Base-by-base conservation (phyloP, 1,140 invertebrate genomes). In the Parapsyche elsis region DNA sequence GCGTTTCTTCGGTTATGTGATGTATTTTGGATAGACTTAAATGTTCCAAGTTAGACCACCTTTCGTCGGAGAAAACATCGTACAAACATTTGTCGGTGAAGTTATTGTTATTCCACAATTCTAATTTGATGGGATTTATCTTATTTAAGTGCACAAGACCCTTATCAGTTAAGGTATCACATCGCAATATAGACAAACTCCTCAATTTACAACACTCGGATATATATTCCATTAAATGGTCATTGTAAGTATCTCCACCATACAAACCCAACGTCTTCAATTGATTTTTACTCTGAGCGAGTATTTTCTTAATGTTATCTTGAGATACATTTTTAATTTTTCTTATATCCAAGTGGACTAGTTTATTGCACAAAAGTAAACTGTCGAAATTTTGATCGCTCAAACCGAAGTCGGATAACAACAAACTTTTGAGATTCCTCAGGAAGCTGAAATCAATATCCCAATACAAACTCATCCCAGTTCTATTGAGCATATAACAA, bases 351-450 rank as follows among this genome's bases (percentile, higher is more conserved):
- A 89, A 86, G 80, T 88, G 84, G 77, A 74, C 85, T 16, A 89
- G 82, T 80, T 88, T 78, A 19, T 83, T 81, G 83, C 87, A 89
- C 9, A 83, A 59, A 70, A 89, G 74, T 67, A 89, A 84, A 45
- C 75, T 83, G 45, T 87, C 75, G 83, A 88, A 87, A 80, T 88
- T 89, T 10, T 14, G 38, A 64, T 84, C 30, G 59, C 82, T 84
- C 0, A 89, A 83, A 23, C 88, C 88, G 85, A 89, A 89, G 82
- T 89, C 87, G 14, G 88, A 86, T 24, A 89, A 84, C 64, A 83
- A 81, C 64, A 89, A 82, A 67, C 85, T 85, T 61, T 85, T 85
- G 26, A 89, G 30, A 16, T 71, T 78, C 0, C 0, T 70, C 12
- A 78, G 24, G 1, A 0, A 5, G n/a, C 30, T 61, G 64, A 77